phyloP scores from a whole-genome alignment of 2,888 invertebrate genomes.

The Pterostichus madidus region DNA sequence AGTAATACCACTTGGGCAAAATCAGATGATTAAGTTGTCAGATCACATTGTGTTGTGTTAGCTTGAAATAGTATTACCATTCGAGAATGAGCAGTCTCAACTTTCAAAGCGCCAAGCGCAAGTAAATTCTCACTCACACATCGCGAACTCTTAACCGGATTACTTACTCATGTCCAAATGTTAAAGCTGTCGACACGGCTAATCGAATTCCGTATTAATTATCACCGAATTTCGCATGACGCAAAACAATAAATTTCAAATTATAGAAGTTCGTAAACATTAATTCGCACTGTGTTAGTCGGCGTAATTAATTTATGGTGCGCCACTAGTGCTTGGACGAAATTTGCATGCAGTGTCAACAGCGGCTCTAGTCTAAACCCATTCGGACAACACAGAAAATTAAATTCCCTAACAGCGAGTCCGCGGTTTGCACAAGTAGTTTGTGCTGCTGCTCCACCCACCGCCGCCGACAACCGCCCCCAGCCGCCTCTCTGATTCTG shows the following conservation, averaged over 20 bases:
- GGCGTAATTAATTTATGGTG: conserved; percentile 66
- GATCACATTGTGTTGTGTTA: conserved; percentile 30
- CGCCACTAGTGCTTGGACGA: conserved; percentile 62
- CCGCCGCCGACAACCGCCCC: neutral
- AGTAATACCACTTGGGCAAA: conserved; percentile 44
- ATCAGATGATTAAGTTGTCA: conserved; percentile 41
- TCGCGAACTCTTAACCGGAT: conserved; percentile 55
- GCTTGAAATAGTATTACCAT: conserved; percentile 30
- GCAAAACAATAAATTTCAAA: conserved; percentile 74
- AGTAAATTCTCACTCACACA: conserved; percentile 48
- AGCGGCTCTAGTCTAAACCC: conserved; percentile 65
- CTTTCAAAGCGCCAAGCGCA: conserved; percentile 21
- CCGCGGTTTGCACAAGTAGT: conserved; percentile 64
- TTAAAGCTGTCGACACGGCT: conserved; percentile 57
- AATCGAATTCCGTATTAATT: conserved; percentile 67
- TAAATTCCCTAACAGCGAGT: conserved; percentile 66
- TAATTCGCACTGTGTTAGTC: conserved; percentile 66
- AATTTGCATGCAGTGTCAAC: conserved; percentile 67
- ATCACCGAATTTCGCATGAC: conserved; percentile 67
- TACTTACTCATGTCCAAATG: conserved; percentile 59
- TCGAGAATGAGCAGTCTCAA: conserved; percentile 18
- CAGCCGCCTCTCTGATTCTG: neutral
- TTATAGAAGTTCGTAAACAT: conserved; percentile 77
- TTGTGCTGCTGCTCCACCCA: conserved; percentile 53
- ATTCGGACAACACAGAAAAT: conserved; percentile 66